Conservation (phyloP, 2,797 vertebrate genomes). For the Halcyon leucocephala region DNA sequence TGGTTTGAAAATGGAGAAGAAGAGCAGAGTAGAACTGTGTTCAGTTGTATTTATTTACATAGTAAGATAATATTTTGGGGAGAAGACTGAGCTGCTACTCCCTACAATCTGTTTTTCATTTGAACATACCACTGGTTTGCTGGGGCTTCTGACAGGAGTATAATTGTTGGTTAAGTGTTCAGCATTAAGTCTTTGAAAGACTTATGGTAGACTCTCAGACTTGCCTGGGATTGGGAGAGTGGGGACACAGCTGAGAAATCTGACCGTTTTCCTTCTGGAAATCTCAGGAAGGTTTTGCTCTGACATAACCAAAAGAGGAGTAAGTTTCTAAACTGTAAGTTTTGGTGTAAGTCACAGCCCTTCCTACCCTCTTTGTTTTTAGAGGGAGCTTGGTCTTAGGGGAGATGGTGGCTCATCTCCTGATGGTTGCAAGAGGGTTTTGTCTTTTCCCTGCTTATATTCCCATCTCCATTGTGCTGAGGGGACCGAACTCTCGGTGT, state of each 20-base stretch:
- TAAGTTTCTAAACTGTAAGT: background rate
- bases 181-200: background rate
- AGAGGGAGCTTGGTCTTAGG: background rate
- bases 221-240: background rate
- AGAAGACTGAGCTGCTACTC: background rate
- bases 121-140: background rate
- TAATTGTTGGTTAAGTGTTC: background rate
- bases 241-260: background rate
- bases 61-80: background rate
- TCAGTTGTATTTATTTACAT: background rate
- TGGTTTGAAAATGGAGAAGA: background rate
- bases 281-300: background rate
- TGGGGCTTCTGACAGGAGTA: background rate
- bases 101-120: background rate
- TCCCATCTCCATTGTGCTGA: background rate
- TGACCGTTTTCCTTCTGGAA: background rate
- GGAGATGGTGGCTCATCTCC: background rate
- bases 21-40: background rate
- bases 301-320: background rate
- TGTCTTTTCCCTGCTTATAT: background rate
- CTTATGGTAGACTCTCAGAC: background rate
- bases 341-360: background rate
- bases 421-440: rapidly evolving
- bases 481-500: background rate
- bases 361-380: background rate